A percentile compares a stretch with the other conserved stretches of the same genome.
These are phyloP conservation scores for Azemiops feae DNA, from an alignment of 2,113 vertebrate genomes.

Conservation along the genomic window DNA sequence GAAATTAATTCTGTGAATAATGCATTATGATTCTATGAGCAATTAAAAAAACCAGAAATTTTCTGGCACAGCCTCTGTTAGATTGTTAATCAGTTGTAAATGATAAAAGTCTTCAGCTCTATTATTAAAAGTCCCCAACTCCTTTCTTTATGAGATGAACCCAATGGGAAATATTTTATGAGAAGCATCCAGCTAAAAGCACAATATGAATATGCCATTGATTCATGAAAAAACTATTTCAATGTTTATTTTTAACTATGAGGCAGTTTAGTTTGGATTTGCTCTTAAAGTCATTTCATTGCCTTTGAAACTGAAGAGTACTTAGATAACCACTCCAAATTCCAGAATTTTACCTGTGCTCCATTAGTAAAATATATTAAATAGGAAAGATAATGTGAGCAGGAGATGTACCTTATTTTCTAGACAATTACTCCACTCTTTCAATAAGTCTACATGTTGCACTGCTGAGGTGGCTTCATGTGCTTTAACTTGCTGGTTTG, in stretches of 20 bases:
- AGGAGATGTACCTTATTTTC: conserved; percentile 86
- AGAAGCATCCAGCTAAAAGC: background rate
- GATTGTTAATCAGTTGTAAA: background rate
- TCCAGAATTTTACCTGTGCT: conserved; percentile 13
- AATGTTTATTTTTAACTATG: conserved; percentile 34
- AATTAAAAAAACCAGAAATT: background rate
- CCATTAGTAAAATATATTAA: conserved; percentile 42
- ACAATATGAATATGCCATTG: background rate
- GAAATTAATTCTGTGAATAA: background rate
- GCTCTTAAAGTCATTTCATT: conserved; percentile 22
- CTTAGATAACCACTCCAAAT: conserved; percentile 39
- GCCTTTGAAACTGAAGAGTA: conserved; percentile 38
- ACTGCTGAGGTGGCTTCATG: conserved; percentile 89
- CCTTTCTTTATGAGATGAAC: conserved; percentile 6
- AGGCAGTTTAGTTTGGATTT: conserved; percentile 20
- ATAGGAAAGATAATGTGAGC: conserved; percentile 47
- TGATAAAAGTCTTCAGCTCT: background rate
- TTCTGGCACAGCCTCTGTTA: background rate
- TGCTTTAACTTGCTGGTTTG: conserved; percentile 91
- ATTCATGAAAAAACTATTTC: conserved; percentile 18
- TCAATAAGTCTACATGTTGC: conserved; percentile 91
- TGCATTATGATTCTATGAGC: background rate
- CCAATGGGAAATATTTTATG: background rate
- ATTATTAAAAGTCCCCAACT: background rate
- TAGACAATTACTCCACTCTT: conserved; percentile 82